These are phyloP conservation scores for Platichthys stellatus DNA, from an alignment of 2,113 vertebrate genomes.

Conservation along the genomic window DNA sequence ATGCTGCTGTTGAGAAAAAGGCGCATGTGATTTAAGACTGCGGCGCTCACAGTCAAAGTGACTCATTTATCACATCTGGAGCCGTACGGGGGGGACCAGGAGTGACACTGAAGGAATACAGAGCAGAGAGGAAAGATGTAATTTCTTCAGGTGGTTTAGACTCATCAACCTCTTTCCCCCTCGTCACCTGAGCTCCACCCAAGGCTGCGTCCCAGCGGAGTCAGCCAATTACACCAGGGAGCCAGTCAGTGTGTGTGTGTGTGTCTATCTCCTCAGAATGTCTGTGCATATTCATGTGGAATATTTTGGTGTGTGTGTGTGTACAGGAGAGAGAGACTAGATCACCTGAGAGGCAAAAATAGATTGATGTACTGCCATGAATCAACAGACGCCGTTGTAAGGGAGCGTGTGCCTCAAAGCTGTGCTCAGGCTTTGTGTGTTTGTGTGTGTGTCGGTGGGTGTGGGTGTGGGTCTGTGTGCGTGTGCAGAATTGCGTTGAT, in stretches of 20 bases:
- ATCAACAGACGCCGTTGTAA: slow-evolving; percentile 40
- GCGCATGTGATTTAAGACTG: slow-evolving; percentile 61
- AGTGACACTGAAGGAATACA: slow-evolving; percentile 53
- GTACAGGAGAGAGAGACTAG: neutral
- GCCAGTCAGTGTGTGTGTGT: neutral
- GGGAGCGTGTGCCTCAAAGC: slow-evolving; percentile 42
- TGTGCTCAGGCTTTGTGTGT: slow-evolving; percentile 18
- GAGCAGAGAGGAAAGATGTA: slow-evolving; percentile 49
- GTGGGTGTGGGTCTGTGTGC: slow-evolving; percentile 3
- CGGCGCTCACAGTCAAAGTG: slow-evolving; percentile 10
- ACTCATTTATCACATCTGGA: slow-evolving; percentile 71
- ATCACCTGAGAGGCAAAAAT: slow-evolving; percentile 50
- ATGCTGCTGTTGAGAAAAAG: slow-evolving; percentile 26
- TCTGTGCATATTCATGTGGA: neutral
- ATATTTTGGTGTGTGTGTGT: slow-evolving; percentile 8
- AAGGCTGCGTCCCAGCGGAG: slow-evolving; percentile 34
- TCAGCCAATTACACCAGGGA: slow-evolving; percentile 32
- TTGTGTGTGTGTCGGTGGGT: slow-evolving; percentile 5
- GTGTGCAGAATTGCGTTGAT: slow-evolving; percentile 5
- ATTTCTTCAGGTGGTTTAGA: slow-evolving; percentile 57
- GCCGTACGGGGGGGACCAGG: neutral
- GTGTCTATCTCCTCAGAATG: slow-evolving; percentile 8
- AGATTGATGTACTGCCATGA: slow-evolving; percentile 58
- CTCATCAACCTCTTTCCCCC: slow-evolving; percentile 54
- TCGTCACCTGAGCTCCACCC: slow-evolving; percentile 62